phyloP scores from a whole-genome alignment of 2,797 vertebrate species.

The Coluber constrictor region DNA sequence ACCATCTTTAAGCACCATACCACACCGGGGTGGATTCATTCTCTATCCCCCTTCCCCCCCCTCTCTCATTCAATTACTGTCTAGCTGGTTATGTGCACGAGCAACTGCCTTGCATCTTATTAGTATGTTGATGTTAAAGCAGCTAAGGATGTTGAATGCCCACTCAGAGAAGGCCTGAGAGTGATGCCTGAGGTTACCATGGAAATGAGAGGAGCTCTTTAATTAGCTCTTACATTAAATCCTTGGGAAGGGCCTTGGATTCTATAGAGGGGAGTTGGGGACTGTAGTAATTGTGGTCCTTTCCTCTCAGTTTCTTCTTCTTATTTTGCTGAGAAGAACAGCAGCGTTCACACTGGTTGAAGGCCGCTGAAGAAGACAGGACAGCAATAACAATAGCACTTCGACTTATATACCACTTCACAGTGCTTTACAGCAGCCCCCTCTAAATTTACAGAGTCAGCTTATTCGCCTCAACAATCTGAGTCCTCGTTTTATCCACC shows the following conservation, averaged over 20 bases:
- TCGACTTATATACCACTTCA: too few species aligned
- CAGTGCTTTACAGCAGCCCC: too few species aligned
- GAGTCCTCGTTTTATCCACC: too few species aligned
- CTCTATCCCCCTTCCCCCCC: neutral
- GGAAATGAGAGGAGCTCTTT: slow-evolving; percentile 65
- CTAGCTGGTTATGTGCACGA: slow-evolving; percentile 31
- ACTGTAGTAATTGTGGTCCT: slow-evolving; percentile 17
- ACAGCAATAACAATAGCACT: too few species aligned
- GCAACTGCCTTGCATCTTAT: slow-evolving; percentile 65
- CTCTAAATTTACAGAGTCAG: too few species aligned
- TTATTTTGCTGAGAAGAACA: slow-evolving; percentile 1
- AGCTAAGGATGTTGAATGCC: slow-evolving; percentile 57
- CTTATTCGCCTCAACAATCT: too few species aligned
- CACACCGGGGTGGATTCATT: neutral
- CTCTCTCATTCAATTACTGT: neutral
- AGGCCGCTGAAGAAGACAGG: neutral
- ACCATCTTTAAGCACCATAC: neutral
- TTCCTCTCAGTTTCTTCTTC: slow-evolving; percentile 8
- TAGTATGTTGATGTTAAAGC: slow-evolving; percentile 62
- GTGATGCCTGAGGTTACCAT: slow-evolving; percentile 66
- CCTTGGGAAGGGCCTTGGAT: slow-evolving; percentile 57
- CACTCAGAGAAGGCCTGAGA: slow-evolving; percentile 65
- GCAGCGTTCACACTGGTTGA: neutral
- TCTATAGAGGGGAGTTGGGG: slow-evolving; percentile 48
- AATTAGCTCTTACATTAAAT: slow-evolving; percentile 69